Base-by-base conservation (phyloP, 2,888 invertebrate species). In the Gisinianus flammeolus region DNA sequence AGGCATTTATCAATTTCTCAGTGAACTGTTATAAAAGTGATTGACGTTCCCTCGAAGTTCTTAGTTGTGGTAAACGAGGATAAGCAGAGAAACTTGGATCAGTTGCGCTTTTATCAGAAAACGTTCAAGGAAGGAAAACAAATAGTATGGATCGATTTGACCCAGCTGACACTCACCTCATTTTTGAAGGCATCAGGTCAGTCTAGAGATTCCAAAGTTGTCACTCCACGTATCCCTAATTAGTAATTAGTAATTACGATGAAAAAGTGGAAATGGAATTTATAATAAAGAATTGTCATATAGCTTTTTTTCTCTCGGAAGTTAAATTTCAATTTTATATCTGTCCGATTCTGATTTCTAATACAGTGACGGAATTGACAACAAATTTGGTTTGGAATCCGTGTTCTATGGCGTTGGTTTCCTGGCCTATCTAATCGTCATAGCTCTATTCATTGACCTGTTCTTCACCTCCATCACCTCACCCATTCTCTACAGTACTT, bases 141-240 rank as follows among this genome's bases (percentile, higher is more conserved):
- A 31, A n/a, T 8, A 56, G n/a, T 24, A 84, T 84, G 83, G 83
- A 83, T 69, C 78, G 84, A 0, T 84, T 83, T 76, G 83, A 83
- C 70, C 78, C 81, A 12, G 56, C 56, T 19, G 83, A 84, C 72
- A 80, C 79, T 0, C 83, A 83, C 79, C 78, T 84, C 10, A 80
- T 84, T 12, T 84, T 83, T 79, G 84, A 84, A 80, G 84, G 84
- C 62, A 83, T 85, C 76, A 85, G 83, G 83, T 83, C 24, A 58
- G 19, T 12, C 19, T 2, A 44, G 19, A 44, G 12, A 44, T 44
- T 44, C 19, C 44, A 44, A 6, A 2, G 44, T 44, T 44, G 6
- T 44, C 2, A 6, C 44, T 44, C n/a, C 35, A 35, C 35, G 35
- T 35, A 35, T 2, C 19, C 2, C 19, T 52, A 22, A 62, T 72